phyloP scores from a whole-genome alignment of 2,888 invertebrate genomes.

The Cecidostiba fungosa region DNA sequence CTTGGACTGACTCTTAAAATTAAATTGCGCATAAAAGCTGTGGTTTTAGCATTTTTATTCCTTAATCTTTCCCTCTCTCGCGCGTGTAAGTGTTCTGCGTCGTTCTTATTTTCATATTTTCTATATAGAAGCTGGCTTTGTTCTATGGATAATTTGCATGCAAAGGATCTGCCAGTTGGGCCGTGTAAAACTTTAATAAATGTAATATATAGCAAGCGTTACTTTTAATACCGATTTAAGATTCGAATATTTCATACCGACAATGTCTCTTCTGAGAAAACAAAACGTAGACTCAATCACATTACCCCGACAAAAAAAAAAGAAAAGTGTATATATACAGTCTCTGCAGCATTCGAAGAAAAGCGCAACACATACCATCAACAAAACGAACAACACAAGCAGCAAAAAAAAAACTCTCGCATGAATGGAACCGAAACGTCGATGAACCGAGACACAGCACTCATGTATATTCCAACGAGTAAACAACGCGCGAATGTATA shows the following conservation, averaged over 20 bases:
- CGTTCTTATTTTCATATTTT: not conserved
- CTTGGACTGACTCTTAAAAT: not conserved
- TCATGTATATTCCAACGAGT: conserved; percentile 38
- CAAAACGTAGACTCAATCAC: not conserved
- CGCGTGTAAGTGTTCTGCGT: not conserved
- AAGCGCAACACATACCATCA: not conserved
- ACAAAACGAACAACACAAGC: not conserved
- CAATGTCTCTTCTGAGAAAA: not conserved
- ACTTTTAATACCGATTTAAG: not conserved
- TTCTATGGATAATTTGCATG: not conserved
- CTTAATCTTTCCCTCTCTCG: not conserved
- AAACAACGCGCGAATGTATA: conserved; percentile 24
- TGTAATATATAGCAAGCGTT: not conserved
- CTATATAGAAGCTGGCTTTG: not conserved
- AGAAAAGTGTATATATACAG: not conserved
- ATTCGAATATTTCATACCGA: not conserved
- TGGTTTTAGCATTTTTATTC: not conserved
- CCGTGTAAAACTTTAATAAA: not conserved
- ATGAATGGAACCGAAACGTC: not conserved
- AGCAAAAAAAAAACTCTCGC: not conserved
- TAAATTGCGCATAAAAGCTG: not conserved
- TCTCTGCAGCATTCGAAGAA: not conserved
- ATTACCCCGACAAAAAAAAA: not conserved
- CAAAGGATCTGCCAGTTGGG: not conserved
- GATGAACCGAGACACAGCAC: not conserved